These are phyloP conservation scores for Mesembrinibis cayennensis DNA, from an alignment of 2,113 vertebrate genomes.

Conservation along the genomic window DNA sequence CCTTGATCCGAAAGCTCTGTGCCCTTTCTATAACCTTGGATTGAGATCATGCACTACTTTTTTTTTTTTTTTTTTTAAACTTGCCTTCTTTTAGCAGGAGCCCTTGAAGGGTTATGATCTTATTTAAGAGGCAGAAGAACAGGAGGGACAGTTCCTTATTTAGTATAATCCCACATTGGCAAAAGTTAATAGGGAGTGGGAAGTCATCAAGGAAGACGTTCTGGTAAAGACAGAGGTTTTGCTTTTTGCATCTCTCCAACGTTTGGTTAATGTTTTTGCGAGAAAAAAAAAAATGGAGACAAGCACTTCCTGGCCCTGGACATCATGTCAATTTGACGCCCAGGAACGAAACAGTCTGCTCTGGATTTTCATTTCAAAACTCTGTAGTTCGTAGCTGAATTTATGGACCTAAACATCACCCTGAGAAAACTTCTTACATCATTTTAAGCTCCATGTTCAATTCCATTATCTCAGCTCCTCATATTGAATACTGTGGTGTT, in stretches of 20 bases:
- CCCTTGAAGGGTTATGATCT: not conserved
- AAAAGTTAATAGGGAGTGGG: not conserved
- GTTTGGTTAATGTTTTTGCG: not conserved
- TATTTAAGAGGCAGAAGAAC: not conserved
- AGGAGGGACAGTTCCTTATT: not conserved
- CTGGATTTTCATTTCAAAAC: not conserved
- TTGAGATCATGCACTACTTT: not conserved
- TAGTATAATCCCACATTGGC: not conserved
- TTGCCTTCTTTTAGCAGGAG: not conserved
- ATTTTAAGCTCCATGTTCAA: not conserved
- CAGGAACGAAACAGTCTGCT: not conserved
- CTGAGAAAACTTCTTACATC: not conserved
- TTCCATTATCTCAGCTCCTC: not conserved
- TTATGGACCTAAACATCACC: not conserved
- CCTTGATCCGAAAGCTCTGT: not conserved
- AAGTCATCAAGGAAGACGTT: not conserved
- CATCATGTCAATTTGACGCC: not conserved
- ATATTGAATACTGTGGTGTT: not conserved
- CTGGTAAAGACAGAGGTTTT: not conserved
- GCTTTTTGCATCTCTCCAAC: not conserved
- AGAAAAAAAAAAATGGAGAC: not conserved
- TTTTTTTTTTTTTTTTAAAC: not conserved
- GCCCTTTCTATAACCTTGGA: not conserved
- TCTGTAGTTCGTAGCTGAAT: not conserved
- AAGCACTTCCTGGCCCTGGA: not conserved